Evolutionary conservation across 2,888 invertebrate genomes (phyloP).

Genomic region (Hipparchia sbordonii): DNA sequence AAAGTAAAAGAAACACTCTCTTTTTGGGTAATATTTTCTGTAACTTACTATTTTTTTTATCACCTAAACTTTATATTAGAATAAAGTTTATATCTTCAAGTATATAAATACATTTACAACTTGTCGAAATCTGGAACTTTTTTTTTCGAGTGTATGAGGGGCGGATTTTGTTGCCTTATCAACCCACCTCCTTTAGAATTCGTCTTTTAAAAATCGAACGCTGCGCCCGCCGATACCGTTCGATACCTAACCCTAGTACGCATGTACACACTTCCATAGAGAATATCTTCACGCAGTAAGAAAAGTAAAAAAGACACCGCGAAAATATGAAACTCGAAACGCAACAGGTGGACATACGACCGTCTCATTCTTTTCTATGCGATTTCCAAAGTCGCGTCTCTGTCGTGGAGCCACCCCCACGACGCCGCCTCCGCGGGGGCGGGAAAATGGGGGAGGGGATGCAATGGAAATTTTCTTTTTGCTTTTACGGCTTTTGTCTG

Average conservation of each 20-base stretch:
- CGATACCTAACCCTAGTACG: slow-evolving; percentile 72
- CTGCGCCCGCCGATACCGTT: slow-evolving; percentile 61
- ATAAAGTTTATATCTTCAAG: no score
- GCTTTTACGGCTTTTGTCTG: slow-evolving; percentile 81
- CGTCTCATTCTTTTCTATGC: slow-evolving; percentile 81
- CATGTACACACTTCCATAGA: slow-evolving; percentile 75
- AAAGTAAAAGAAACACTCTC: no score
- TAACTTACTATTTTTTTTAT: no score
- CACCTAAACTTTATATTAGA: no score
- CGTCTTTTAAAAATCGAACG: slow-evolving; percentile 59
- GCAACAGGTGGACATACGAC: slow-evolving; percentile 80
- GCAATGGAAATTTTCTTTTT: slow-evolving; percentile 81
- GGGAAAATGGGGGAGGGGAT: slow-evolving; percentile 81
- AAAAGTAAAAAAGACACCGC: slow-evolving; percentile 75
- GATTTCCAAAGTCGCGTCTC: slow-evolving; percentile 71
- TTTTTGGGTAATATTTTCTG: no score
- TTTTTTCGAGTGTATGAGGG: no score
- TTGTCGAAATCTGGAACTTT: no score
- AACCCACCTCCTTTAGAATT: no score
- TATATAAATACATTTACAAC: no score
- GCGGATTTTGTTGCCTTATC: no score
- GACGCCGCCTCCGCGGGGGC: slow-evolving; percentile 77
- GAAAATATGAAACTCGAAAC: slow-evolving; percentile 74
- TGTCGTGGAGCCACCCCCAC: slow-evolving; percentile 79
- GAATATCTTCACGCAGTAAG: slow-evolving; percentile 68